Base-by-base conservation (phyloP, 2,797 vertebrate genomes). In the Setipinna tenuifilis region DNA sequence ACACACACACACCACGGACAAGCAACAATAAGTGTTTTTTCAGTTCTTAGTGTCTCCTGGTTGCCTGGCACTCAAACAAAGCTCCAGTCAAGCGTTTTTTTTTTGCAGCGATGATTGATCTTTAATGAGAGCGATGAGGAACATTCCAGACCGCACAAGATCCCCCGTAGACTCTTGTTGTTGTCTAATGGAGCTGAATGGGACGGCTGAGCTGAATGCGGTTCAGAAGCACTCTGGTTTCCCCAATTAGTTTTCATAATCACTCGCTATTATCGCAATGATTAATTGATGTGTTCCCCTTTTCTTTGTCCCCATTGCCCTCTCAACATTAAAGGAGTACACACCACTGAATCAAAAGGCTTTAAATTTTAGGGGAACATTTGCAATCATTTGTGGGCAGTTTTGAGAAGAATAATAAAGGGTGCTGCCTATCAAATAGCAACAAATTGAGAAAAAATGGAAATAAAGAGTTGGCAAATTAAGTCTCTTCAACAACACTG, bases 141-240 rank as follows among this genome's bases (percentile, higher is more conserved):
- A 35, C 28, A 17, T 19, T 35, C 68, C 68, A 35, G 28, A 75
- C 16, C 2, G 28, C 28, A 75, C 2, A 5, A 65, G 68, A 16
- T 23, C 61, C 61, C 61, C 61, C 11, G 7, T 7, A 65, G 61
- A 65, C 61, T 23, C 61, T 65, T 65, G 9, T 65, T 7, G 31
- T 75, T 75, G 68, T 35, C 14, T 75, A 17, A 35, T 75, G 31
- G 68, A 75, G 68, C 28, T 75, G 68, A 75, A 41, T 75, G 28
- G 31, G 31, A 35, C 68, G 25, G 68, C 14, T 0, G 3, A 35
- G 31, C 28, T 35, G 28, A 35, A 6, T 75, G 28, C 6, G 28
- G 28, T 41, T 75, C 68, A 17, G 28, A n/a, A 23, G 61, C 61
- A 65, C 17, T 17, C 3, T 6, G 68, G 4, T 17, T 6, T 17